Percentiles rank a stretch among this genome's conserved stretches.
These are phyloP conservation scores for Ectemnius continuus DNA, from an alignment of 2,888 invertebrate genomes.

Conservation along the genomic window DNA sequence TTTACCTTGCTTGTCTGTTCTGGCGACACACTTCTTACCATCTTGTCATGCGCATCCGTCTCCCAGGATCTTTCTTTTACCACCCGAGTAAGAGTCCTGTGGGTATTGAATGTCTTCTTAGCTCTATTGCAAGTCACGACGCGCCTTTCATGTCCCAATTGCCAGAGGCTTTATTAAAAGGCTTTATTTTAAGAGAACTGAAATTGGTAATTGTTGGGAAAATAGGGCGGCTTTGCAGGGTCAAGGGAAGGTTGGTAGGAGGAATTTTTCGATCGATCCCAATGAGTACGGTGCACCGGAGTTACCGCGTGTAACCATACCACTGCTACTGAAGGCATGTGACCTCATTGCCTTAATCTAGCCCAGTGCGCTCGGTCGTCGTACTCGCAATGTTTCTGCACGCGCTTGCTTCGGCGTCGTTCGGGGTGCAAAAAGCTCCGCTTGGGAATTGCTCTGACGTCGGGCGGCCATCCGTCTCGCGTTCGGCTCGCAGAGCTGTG, in stretches of 20 bases:
- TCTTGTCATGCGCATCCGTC: conserved; percentile 17
- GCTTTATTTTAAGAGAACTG: too few species aligned
- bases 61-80: not conserved
- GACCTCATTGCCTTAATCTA: conserved; percentile 76
- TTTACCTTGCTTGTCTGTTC: conserved; percentile 12
- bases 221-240: not conserved
- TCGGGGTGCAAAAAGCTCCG: conserved; percentile 21
- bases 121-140: not conserved
- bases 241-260: not conserved
- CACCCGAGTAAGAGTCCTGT: not conserved
- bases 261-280: conserved; percentile 30
- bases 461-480: conserved; percentile 35
- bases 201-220: not conserved
- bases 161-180: too few species aligned
- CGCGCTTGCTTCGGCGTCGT: conserved; percentile 17
- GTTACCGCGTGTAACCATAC: conserved; percentile 43
- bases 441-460: conserved; percentile 34
- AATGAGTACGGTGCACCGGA: conserved; percentile 13
- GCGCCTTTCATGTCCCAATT: not conserved
- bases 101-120: not conserved
- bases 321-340: conserved; percentile 52
- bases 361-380: conserved; percentile 51
- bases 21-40: conserved; percentile 29
- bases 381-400: conserved; percentile 44
- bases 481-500: conserved; percentile 30